These are phyloP conservation scores for Sitophilus oryzae DNA, from an alignment of 1,140 invertebrate genomes.

Conservation along the genomic window DNA sequence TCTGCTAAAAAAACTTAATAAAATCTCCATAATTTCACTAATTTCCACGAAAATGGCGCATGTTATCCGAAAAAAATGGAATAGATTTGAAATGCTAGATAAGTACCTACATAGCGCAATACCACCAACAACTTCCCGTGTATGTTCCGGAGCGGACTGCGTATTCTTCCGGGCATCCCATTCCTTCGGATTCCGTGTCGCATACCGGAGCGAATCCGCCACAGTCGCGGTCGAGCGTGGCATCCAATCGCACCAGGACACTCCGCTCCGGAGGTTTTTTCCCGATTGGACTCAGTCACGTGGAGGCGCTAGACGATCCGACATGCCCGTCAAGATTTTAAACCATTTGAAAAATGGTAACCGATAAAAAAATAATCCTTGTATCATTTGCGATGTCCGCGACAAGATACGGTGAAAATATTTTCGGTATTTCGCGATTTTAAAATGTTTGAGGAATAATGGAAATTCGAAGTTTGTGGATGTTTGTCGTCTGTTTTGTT, in stretches of 20 bases:
- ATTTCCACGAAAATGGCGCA: background rate
- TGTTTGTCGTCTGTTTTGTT: slow-evolving; percentile 16
- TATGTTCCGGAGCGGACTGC: background rate
- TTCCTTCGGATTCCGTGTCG: background rate
- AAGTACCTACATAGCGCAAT: no score
- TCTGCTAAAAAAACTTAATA: no score
- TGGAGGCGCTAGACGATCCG: no score
- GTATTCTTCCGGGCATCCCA: background rate
- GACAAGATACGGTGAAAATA: background rate
- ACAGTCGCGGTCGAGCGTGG: background rate
- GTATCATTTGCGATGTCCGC: no score
- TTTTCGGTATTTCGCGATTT: background rate
- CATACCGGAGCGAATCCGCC: background rate
- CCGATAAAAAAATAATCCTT: no score
- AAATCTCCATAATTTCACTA: no score
- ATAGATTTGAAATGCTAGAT: background rate
- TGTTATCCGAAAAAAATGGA: background rate
- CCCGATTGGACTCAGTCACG: background rate
- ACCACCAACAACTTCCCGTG: no score
- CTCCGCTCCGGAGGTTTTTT: background rate
- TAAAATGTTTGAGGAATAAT: slow-evolving; percentile 15
- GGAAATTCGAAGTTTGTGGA: slow-evolving; percentile 9
- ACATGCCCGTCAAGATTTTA: background rate
- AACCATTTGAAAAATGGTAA: background rate
- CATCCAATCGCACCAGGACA: background rate